These are phyloP conservation scores for Asteroscopus sphinx DNA, from an alignment of 2,888 invertebrate species.

Conservation along the genomic window DNA sequence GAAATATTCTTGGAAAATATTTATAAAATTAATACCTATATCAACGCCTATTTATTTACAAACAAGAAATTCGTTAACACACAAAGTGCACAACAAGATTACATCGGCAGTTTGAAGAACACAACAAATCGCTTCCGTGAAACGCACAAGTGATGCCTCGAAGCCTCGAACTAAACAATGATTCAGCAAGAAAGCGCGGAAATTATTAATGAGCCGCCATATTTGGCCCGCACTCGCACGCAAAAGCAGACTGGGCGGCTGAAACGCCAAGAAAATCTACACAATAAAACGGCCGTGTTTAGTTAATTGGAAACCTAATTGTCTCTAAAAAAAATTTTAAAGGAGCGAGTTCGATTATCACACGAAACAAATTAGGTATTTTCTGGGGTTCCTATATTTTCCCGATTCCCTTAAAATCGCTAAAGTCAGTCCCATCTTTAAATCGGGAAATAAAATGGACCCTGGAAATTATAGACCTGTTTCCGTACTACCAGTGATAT, in stretches of 20 bases:
- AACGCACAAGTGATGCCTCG: constrained; percentile 15
- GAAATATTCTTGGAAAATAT: no score
- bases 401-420: no score
- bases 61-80: constrained; percentile 25
- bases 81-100: constrained; percentile 41
- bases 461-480: no score
- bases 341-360: no score
- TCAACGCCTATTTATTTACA: constrained; percentile 12
- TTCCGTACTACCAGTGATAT: no score
- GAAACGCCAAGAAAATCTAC: constrained; percentile 17
- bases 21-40: constrained; percentile 2
- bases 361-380: no score
- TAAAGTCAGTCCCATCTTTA: no score
- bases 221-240: constrained; percentile 56
- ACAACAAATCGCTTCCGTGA: constrained; percentile 41
- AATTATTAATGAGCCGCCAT: constrained; percentile 72
- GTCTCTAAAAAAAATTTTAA: no score
- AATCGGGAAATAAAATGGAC: no score
- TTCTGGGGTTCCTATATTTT: no score
- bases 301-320: neutral
- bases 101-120: constrained; percentile 44
- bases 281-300: neutral
- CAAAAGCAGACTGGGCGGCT: constrained; percentile 30
- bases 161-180: constrained; percentile 49
- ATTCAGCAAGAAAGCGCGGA: constrained; percentile 55